Percentiles rank a stretch among this genome's conserved stretches.
Conservation (phyloP, 1,140 invertebrate genomes). For the Danaus melanippus region DNA sequence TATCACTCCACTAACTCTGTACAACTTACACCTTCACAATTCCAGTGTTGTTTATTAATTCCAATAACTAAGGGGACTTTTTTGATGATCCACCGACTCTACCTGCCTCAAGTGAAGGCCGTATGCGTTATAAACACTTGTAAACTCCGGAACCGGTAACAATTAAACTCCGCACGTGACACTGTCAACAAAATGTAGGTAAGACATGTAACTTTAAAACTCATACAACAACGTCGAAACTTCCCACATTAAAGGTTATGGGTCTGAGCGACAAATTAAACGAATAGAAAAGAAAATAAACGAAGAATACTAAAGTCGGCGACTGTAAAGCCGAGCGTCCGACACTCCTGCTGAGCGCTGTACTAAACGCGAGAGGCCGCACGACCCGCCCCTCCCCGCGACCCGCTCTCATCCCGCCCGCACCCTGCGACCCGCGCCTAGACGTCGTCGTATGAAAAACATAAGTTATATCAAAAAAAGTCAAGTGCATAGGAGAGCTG, state of each 20-base stretch:
- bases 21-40: conserved; percentile 24
- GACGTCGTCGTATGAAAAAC: conserved; percentile 46
- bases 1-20: conserved; percentile 19
- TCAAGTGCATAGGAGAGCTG: conserved; percentile 31
- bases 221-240: conserved; percentile 40
- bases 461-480: conserved; percentile 38
- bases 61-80: conserved; percentile 41
- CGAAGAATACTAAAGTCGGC: conserved; percentile 68
- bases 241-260: conserved; percentile 41
- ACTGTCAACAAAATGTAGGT: conserved; percentile 59
- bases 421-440: conserved; percentile 53
- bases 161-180: conserved; percentile 63
- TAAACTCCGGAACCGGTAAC: conserved; percentile 65
- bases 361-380: conserved; percentile 68
- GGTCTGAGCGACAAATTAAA: conserved; percentile 60
- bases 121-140: conserved; percentile 62
- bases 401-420: conserved; percentile 39
- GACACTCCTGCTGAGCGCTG: conserved; percentile 67
- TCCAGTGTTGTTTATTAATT: conserved; percentile 26
- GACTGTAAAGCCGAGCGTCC: conserved; percentile 64
- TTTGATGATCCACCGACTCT: conserved; percentile 53
- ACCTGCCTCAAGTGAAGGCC: conserved; percentile 60
- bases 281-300: conserved; percentile 72
- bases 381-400: conserved; percentile 55
- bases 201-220: conserved; percentile 39